Conservation (phyloP, 2,113 vertebrate species). For the Salvelinus fontinalis region DNA sequence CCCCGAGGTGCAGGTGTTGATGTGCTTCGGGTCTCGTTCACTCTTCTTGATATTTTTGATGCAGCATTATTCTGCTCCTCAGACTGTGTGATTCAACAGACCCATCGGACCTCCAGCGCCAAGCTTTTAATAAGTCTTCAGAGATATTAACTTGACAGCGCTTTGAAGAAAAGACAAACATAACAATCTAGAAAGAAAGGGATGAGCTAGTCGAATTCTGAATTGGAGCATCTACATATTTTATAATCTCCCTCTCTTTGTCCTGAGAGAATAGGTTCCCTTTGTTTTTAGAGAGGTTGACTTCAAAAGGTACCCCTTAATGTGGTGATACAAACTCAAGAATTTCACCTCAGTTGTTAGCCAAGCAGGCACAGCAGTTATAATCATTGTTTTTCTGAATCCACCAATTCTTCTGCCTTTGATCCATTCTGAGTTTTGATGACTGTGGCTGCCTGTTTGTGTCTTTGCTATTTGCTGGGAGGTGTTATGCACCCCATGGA, state of each 20-base stretch:
- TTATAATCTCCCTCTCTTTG: conserved; percentile 43
- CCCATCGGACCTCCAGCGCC: conserved; percentile 31
- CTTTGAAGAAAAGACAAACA: conserved; percentile 57
- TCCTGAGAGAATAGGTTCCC: conserved; percentile 36
- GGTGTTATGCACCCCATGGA: conserved; percentile 16
- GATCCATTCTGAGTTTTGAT: conserved; percentile 44
- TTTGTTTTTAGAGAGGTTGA: conserved; percentile 17
- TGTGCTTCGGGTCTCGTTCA: conserved; percentile 14
- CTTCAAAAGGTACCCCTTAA: conserved; percentile 27
- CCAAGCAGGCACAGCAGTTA: conserved; percentile 19
- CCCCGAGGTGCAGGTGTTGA: conserved; percentile 17
- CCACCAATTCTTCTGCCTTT: conserved; percentile 51
- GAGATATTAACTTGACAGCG: conserved; percentile 47
- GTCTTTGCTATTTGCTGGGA: neutral
- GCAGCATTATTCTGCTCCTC: conserved; percentile 29
- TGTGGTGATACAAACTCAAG: conserved; percentile 31
- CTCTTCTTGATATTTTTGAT: neutral
- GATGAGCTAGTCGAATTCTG: conserved; percentile 42
- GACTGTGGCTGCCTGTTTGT: conserved; percentile 15
- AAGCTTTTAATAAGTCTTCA: conserved; percentile 39
- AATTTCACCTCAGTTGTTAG: conserved; percentile 22
- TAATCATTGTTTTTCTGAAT: conserved; percentile 9
- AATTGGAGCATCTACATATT: conserved; percentile 22
- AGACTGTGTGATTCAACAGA: conserved; percentile 18
- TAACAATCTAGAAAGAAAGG: conserved; percentile 24